phyloP scores from a whole-genome alignment of 1,140 invertebrate genomes.

The Leucophenga varia region DNA sequence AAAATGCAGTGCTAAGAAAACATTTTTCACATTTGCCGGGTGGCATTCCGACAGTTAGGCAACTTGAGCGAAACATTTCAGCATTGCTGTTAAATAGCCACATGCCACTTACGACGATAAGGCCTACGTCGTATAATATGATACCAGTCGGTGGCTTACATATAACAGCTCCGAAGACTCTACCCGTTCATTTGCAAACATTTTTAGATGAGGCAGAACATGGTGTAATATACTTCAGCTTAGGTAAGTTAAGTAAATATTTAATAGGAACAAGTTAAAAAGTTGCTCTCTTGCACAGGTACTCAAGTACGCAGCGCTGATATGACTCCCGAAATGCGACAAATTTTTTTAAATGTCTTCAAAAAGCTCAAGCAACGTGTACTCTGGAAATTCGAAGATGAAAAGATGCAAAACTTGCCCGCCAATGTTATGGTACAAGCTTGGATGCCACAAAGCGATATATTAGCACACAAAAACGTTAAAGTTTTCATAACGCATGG shows the following conservation, averaged over 20 bases:
- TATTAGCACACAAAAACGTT: constrained; percentile 63
- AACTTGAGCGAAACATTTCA: constrained; percentile 58
- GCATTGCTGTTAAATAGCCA: constrained; percentile 60
- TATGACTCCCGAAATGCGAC: constrained; percentile 52
- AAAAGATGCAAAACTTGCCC: constrained; percentile 56
- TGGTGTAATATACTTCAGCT: constrained; percentile 62
- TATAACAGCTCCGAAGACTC: constrained; percentile 36
- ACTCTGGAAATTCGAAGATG: constrained; percentile 65
- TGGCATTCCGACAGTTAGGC: constrained; percentile 42
- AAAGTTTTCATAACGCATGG: constrained; percentile 65
- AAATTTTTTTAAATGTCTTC: constrained; percentile 59
- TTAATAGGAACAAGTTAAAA: no score
- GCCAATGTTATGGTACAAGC: constrained; percentile 62
- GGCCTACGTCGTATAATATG: constrained; percentile 56
- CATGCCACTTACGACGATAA: constrained; percentile 51
- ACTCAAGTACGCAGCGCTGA: constrained; percentile 35
- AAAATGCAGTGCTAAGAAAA: constrained; percentile 38
- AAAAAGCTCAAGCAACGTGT: constrained; percentile 59
- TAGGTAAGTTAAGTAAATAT: constrained; percentile 51
- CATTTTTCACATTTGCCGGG: constrained; percentile 37
- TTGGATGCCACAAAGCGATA: constrained; percentile 67
- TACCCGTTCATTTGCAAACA: constrained; percentile 37
- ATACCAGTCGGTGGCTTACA: constrained; percentile 59
- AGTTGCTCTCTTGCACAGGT: constrained; percentile 8
- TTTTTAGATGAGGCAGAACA: constrained; percentile 55